Conservation (phyloP, 2,797 vertebrate genomes). For the Arremon aurantiirostris region DNA sequence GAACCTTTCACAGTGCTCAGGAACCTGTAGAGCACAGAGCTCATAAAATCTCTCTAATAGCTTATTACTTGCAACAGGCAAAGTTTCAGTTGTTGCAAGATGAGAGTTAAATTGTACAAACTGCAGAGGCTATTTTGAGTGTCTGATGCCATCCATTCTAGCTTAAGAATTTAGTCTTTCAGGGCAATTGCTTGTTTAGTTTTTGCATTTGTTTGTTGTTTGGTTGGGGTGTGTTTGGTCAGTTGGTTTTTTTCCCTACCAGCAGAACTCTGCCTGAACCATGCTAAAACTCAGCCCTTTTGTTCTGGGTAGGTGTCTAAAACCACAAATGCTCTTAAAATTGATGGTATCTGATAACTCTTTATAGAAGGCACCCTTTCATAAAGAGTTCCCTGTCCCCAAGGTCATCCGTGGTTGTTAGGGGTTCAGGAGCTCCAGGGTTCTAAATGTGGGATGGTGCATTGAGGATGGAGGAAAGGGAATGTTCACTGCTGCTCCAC, state of each 20-base stretch:
- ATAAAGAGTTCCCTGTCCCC: background rate
- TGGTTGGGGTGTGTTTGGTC: background rate
- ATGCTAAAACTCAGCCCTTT: background rate
- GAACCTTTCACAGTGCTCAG: background rate
- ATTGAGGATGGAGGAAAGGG: background rate
- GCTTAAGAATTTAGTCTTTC: background rate
- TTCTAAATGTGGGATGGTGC: background rate
- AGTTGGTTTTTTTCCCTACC: background rate
- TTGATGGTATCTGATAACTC: background rate
- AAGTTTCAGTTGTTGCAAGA: background rate
- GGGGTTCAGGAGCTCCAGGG: background rate
- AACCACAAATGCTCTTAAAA: background rate
- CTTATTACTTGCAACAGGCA: rapidly evolving
- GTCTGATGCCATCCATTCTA: rapidly evolving
- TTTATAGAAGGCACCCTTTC: background rate
- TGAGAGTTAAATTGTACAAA: background rate
- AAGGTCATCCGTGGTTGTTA: background rate
- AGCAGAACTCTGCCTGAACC: background rate
- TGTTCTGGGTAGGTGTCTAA: background rate
- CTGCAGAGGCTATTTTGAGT: background rate
- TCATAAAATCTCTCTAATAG: background rate
- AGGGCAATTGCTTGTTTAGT: background rate
- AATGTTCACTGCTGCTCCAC: background rate
- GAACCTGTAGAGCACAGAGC: background rate
- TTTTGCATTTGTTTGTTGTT: background rate